These are phyloP conservation scores for Myiagra hebetior DNA, from an alignment of 2,113 vertebrate genomes.

Conservation along the genomic window DNA sequence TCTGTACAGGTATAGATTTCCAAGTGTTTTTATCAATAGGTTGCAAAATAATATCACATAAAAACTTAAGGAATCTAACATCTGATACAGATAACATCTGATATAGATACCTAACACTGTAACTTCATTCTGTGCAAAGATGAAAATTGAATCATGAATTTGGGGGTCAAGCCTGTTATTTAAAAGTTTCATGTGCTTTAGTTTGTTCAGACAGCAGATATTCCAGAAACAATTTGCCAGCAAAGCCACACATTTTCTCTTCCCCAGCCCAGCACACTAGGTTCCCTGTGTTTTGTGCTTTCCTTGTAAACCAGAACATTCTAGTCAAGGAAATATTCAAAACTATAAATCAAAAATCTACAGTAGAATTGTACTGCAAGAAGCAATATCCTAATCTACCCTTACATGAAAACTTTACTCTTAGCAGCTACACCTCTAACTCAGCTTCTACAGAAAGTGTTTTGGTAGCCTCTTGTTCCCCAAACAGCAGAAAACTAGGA, in stretches of 20 bases:
- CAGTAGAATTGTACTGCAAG: background rate
- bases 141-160: background rate
- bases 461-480: background rate
- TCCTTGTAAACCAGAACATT: background rate
- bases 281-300: background rate
- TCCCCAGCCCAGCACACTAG: background rate
- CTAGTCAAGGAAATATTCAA: background rate
- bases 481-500: background rate
- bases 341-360: background rate
- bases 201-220: background rate
- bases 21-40: background rate
- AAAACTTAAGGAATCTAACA: background rate
- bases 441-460: background rate
- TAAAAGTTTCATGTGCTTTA: background rate
- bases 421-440: background rate
- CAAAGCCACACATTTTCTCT: background rate
- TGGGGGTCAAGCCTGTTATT: background rate
- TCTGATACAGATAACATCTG: background rate
- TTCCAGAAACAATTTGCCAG: background rate
- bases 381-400: background rate
- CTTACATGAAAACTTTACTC: background rate
- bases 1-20: background rate
- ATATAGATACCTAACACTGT: background rate
- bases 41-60: background rate
- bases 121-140: background rate